Conservation (phyloP, 2,113 vertebrate genomes). For the Riparia riparia region DNA sequence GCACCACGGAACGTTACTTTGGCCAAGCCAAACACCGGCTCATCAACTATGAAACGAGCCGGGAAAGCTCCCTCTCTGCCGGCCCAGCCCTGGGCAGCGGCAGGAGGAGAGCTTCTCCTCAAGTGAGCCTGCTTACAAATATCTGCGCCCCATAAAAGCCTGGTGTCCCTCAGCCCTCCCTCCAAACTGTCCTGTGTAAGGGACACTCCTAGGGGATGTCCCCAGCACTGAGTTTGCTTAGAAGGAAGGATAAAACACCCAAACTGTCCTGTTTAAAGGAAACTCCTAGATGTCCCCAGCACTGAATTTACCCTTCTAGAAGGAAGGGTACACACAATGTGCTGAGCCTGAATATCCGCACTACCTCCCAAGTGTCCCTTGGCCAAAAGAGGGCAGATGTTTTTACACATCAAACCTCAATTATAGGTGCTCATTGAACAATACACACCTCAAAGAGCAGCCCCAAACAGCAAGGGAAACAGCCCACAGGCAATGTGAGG, state of each 20-base stretch:
- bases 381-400: too few relatives aligned
- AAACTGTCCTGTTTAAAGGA: too few relatives aligned
- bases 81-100: background rate
- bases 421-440: background rate
- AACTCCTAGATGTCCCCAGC: too few relatives aligned
- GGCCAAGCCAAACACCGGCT: background rate
- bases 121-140: background rate
- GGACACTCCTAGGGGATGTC: background rate
- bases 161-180: background rate
- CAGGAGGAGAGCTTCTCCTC: background rate
- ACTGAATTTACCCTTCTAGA: too few relatives aligned
- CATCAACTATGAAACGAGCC: rapidly evolving
- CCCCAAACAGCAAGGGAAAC: background rate
- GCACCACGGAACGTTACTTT: background rate
- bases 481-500: background rate
- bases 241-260: background rate
- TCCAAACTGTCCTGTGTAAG: background rate
- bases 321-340: too few relatives aligned
- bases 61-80: rapidly evolving
- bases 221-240: background rate
- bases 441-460: background rate
- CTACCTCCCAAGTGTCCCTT: background rate
- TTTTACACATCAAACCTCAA: background rate
- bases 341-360: background rate
- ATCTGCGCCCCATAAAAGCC: rapidly evolving